Percentiles rank a stretch among this genome's conserved stretches.
phyloP scores from a whole-genome alignment of 2,113 vertebrate genomes.

The Phaethornis superciliosus region DNA sequence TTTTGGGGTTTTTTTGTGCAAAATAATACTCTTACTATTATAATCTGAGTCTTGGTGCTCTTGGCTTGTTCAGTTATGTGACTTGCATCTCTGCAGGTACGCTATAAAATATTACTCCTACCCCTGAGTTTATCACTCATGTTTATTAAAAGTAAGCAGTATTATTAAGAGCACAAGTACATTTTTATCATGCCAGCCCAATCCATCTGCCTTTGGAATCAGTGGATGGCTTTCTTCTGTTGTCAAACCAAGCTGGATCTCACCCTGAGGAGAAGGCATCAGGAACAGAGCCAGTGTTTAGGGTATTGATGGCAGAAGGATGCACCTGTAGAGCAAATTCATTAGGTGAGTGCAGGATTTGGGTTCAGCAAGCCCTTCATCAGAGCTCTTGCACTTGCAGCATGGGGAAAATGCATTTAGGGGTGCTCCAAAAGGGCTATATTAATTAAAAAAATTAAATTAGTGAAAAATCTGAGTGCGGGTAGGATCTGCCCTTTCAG shows the following conservation, averaged over 20 bases:
- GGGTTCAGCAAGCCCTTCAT: background rate
- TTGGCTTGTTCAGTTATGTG: background rate
- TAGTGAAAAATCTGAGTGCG: fast-evolving
- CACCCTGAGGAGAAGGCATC: background rate
- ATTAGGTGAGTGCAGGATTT: background rate
- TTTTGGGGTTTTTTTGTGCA: background rate
- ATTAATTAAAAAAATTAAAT: background rate
- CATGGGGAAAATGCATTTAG: background rate
- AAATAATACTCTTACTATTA: background rate
- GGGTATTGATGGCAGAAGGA: background rate
- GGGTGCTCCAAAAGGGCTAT: background rate
- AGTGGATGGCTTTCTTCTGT: background rate
- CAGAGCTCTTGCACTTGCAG: fast-evolving
- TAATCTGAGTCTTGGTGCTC: background rate
- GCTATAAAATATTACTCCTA: background rate
- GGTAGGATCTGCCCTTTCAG: background rate
- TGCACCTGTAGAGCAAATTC: background rate
- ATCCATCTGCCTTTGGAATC: background rate
- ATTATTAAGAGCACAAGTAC: background rate
- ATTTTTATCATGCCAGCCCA: background rate
- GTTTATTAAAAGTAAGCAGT: slow-evolving; percentile 15
- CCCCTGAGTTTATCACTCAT: background rate
- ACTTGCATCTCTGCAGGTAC: background rate
- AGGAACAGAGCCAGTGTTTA: background rate
- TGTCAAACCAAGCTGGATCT: background rate